Evolutionary conservation across 1,140 invertebrate genomes (phyloP), one percentile per base, ranked within the genome.

Genomic region (Ooceraea biroi): DNA sequence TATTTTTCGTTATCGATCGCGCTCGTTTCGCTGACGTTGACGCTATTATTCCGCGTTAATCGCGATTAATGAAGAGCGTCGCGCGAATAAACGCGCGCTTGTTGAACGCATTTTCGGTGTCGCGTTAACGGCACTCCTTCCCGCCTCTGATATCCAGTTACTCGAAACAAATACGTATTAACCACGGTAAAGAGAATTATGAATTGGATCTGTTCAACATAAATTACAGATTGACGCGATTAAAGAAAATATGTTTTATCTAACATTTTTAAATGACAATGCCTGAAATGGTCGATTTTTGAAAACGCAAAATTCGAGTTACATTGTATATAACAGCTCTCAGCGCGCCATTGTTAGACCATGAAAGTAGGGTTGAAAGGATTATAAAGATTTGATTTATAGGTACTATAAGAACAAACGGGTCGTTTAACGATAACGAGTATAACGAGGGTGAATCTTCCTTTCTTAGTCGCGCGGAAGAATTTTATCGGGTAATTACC

Each of bases 401-500:
- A 12, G 22, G 25, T 36, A 17, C 50, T 57, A 27, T 71, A 48
- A 80, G 76, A 71, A 80, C 50, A 80, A 78, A 71, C 73, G 73
- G 41, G 22, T 69, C 50, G 76, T 80, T 80, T 71, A 80, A 44
- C 50, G 76, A 80, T 80, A 80, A 80, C 63, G 63, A 68, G 63
- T 27, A 69, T 44, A 78, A 78, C 48, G 61, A 27, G 76, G 76
- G 65, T 30, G 76, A 69, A 58, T 57, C 65, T 71, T 80, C 36
- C 50, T 78, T 78, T 46, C 65, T 80, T 71, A 80, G 36, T 80
- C 76, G 76, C 52, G 65, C 65, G 36, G 65, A 80, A 57, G 76
- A 71, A 80, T 80, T 77, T 83, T 73, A 69, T 86, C 22, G 72
- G 65, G 52, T 87, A 87, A 87, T 87, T 87, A 76, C 80, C 69